Evolutionary conservation across 2,888 invertebrate genomes (phyloP), one percentile per base, ranked within the genome.

Genomic region (Eulithis prunata): DNA sequence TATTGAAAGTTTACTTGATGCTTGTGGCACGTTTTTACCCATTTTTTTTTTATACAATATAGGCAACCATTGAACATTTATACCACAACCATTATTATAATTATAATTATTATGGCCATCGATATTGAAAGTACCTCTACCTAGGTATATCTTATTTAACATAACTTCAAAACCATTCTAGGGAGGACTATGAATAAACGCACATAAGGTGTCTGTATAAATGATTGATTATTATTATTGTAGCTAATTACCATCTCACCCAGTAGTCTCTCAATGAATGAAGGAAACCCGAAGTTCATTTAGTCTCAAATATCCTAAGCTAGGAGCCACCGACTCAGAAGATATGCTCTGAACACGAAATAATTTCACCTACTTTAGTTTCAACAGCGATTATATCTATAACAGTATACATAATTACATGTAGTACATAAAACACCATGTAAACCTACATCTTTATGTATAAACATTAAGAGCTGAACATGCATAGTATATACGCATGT

Each of bases 381-480:
- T 75, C 81, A 88, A 88, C 88, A 86, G 86, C 85, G 75, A 83
- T 83, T 84, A 78, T 77, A 72, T 77, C 85, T 89, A 89, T 81
- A 80, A 86, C 81, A 84, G 85, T 87, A 85, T 85, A 87, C 83
- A 70, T 75, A 80, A 65, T 77, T 78, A 81, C 73, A 78, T 76
- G 81, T 79, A 80, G 81, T 79, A 80, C 75, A 81, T 82, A 84
- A 79, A 81, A 79, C 80, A 73, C 77, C 77, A 78, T 80, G 81
- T 83, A 82, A 77, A 76, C 77, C 84, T 84, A 85, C 80, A 72
- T 76, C 71, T 75, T 78, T 86, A 83, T 81, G 80, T 85, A 86
- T 89, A 87, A 88, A 88, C 87, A 88, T 87, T 91, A 86, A 90
- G 85, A 88, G 86, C 85, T 86, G 91, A 92, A 92, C 91, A 91